Conservation (phyloP, 2,113 vertebrate genomes). For the Thunnus maccoyii region DNA sequence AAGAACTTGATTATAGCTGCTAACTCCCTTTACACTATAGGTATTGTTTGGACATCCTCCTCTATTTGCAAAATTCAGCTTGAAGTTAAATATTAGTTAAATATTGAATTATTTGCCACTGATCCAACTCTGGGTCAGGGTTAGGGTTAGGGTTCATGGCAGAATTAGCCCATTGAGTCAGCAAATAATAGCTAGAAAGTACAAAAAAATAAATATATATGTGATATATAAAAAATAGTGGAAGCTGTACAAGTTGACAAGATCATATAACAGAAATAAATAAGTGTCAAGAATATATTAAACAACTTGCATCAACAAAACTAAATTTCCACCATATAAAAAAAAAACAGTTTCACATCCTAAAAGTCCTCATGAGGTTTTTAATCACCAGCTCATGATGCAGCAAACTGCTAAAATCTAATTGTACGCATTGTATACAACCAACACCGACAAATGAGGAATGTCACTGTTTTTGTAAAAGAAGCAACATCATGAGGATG, state of each 20-base stretch:
- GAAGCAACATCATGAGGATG: background rate
- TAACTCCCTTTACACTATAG: background rate
- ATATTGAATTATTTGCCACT: conserved; percentile 5
- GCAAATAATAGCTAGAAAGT: background rate
- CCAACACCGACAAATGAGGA: background rate
- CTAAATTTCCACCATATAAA: no score
- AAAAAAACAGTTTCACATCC: no score
- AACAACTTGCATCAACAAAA: no score
- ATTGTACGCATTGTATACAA: background rate
- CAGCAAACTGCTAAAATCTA: no score
- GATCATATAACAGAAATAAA: no score
- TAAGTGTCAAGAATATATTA: no score
- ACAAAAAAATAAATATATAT: background rate
- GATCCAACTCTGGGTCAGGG: background rate
- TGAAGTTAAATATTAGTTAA: conserved; percentile 15
- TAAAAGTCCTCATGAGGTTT: no score
- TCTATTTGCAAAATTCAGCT: background rate
- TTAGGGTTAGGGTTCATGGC: background rate
- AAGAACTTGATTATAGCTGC: no score
- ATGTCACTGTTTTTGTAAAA: background rate
- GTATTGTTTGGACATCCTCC: background rate
- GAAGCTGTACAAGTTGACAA: no score
- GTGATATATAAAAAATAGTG: no score
- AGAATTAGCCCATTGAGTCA: background rate
- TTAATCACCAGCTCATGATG: no score